Base-by-base conservation (phyloP, 2,888 invertebrate species). In the Cinara cedri region DNA sequence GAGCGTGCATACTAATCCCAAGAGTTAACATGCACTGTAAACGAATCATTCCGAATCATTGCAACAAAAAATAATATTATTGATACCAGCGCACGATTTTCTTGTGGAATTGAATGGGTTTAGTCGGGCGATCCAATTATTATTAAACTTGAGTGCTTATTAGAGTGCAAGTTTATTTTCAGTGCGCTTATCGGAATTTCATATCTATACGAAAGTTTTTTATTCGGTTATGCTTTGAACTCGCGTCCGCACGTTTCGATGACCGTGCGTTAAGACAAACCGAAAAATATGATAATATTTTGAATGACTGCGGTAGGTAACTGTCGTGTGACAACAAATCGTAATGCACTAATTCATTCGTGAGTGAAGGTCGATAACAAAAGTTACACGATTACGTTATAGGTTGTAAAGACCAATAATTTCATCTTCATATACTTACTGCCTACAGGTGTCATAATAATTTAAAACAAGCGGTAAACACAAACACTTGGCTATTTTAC, bases 1-100 rank as follows among this genome's bases (percentile, higher is more conserved):
- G 55, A 57, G 76, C 21, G 16, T 42, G 78, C 70, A 78, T 70
- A 78, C 51, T 78, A 78, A 78, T 70, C 24, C 11, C 46, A 65
- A 74, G 54, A 65, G 63, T 63, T 62, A 24, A 65, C 63, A 54
- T 65, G 42, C 34, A 3, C 62, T 34, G 51, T 62, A 72, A 42
- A 74, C 21, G 42, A 54, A 54, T 9, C 21, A 19, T 74, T n/a
- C 63, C 21, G 42, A 54, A 54, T 9, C 21, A 19, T 74, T n/a
- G 51, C 51, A 14, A 44, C 21, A 54, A n/a, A 34, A 44, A 46
- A 34, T 34, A 34, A 4, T 34, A 34, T 34, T 4, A 6, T 34
- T 34, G 34, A 34, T 34, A 34, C 34, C 13, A 6, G 19, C 26
- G 46, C 19, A 24, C 19, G 19, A 26, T 34, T 72, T 62, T 62